A percentile compares a stretch with the other conserved stretches of the same genome.
Conservation (phyloP, 2,797 vertebrate species). For the Chelonia mydas region DNA sequence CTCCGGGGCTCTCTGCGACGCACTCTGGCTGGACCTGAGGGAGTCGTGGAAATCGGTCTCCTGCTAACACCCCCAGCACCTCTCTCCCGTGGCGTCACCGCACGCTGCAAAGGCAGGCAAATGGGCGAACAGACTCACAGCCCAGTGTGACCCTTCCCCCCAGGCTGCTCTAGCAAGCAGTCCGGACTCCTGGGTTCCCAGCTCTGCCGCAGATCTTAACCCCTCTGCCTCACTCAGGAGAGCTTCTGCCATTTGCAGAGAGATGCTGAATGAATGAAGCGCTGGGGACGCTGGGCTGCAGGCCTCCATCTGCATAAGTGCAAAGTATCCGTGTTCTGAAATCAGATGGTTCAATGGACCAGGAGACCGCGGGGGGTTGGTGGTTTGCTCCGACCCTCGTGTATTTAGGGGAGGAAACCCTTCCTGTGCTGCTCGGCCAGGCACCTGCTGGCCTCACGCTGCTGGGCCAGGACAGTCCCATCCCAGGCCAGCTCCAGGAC, state of each 20-base stretch:
- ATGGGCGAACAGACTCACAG: background rate
- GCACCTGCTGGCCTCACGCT: too few relatives aligned
- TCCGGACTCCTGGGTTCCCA: background rate
- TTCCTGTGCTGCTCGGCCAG: background rate
- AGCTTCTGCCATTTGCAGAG: background rate
- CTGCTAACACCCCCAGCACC: background rate
- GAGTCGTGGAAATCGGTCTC: background rate
- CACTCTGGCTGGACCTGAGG: background rate
- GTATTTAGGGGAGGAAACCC: background rate
- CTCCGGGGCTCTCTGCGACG: background rate
- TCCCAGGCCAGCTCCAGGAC: too few relatives aligned
- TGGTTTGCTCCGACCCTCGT: too few relatives aligned
- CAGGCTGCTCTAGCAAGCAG: background rate
- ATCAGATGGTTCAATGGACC: too few relatives aligned
- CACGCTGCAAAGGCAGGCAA: too few relatives aligned
- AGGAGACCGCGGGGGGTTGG: too few relatives aligned
- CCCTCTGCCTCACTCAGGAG: background rate
- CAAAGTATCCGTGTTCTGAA: too few relatives aligned
- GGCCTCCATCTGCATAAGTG: too few relatives aligned
- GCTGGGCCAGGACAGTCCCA: too few relatives aligned
- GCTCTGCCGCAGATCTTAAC: background rate
- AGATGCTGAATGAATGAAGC: background rate
- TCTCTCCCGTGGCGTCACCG: constrained; percentile 29
- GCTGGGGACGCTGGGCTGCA: too few relatives aligned
- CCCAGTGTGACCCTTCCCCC: background rate